Evolutionary conservation across 2,888 invertebrate genomes (phyloP).

Genomic region (Eledona agricola): DNA sequence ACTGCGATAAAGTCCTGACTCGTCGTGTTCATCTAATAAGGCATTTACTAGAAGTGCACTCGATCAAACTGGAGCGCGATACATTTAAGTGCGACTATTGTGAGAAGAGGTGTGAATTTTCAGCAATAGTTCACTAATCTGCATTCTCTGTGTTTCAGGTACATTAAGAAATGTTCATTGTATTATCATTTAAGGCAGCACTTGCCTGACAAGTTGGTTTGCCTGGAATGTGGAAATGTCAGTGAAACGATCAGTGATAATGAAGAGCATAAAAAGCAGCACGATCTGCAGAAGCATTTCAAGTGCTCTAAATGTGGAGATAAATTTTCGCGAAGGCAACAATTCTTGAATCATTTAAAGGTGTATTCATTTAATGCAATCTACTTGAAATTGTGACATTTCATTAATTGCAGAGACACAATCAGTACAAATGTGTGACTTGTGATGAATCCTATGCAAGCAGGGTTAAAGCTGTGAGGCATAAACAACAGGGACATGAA

Average conservation of each 20-base stretch:
- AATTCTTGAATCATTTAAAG: constrained; percentile 54
- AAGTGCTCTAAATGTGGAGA: constrained; percentile 54
- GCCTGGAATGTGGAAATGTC: constrained; percentile 55
- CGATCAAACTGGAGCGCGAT: constrained; percentile 43
- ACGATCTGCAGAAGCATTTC: constrained; percentile 52
- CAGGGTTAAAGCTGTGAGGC: constrained; percentile 47
- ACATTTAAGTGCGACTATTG: constrained; percentile 44
- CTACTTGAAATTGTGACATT: neutral
- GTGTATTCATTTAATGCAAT: constrained; percentile 30
- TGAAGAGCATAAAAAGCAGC: constrained; percentile 50
- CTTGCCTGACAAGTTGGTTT: constrained; percentile 53
- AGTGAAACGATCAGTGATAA: constrained; percentile 48
- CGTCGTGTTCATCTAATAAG: constrained; percentile 54
- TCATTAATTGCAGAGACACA: constrained; percentile 50
- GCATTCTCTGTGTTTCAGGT: constrained; percentile 36
- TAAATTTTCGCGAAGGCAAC: constrained; percentile 55
- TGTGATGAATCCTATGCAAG: constrained; percentile 56
- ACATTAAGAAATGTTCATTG: constrained; percentile 46
- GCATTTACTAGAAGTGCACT: constrained; percentile 54
- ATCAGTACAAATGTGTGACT: constrained; percentile 56
- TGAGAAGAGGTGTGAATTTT: constrained; percentile 44
- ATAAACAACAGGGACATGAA: constrained; percentile 45
- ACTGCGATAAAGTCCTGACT: constrained; percentile 56
- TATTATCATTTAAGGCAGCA: constrained; percentile 55
- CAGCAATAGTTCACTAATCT: neutral